phyloP scores from a whole-genome alignment of 2,113 vertebrate species.

The western clawed frog (Xenopus tropicalis) region UCB_Xtro_10.0 CM004447.2:131347001-131347500 shows the following conservation, averaged over 20 bases:
- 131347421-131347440: neutral
- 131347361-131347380: conserved; percentile 26
- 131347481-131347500: conserved; percentile 11
- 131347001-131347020: too few relatives aligned
- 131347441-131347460: neutral
- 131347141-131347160: neutral
- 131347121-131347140: neutral
- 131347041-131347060: too few relatives aligned
- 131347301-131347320: conserved; percentile 9
- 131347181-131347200: neutral
- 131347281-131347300: neutral
- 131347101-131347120: neutral
- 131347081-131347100: neutral
- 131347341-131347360: conserved; percentile 15
- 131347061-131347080: too few relatives aligned
- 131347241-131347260: neutral
- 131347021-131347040: too few relatives aligned
- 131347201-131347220: neutral
- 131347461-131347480: conserved; percentile 11
- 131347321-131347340: conserved; percentile 22
- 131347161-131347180: neutral
- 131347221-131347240: neutral
- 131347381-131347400: neutral
- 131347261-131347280: conserved; percentile 16
- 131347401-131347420: neutral